phyloP scores from a whole-genome alignment of 2,888 invertebrate genomes.

The Drosophila neutralis region DNA sequence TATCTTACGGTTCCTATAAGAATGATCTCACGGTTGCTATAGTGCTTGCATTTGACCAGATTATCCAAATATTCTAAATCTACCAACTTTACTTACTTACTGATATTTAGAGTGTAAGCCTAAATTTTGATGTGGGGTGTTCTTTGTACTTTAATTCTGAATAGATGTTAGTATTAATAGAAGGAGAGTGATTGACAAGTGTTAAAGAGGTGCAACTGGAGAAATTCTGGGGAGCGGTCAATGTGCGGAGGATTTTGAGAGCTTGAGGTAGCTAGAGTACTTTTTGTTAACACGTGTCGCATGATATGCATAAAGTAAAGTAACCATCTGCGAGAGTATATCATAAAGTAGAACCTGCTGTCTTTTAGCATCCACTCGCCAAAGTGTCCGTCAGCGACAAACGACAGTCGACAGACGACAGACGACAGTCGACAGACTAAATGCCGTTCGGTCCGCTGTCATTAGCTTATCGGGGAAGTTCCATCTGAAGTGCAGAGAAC shows the following conservation, averaged over 20 bases:
- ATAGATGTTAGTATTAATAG: background rate
- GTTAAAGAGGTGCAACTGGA: background rate
- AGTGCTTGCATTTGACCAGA: background rate
- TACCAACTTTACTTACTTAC: background rate
- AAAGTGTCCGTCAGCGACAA: conserved; percentile 42
- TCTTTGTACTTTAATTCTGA: background rate
- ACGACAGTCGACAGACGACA: background rate
- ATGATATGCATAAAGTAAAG: background rate
- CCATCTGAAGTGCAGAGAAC: conserved; percentile 56
- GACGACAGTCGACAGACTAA: conserved; percentile 46
- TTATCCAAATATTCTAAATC: too few species aligned
- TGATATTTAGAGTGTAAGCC: background rate
- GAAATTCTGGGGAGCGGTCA: background rate
- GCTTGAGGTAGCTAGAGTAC: background rate
- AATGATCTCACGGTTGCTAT: background rate
- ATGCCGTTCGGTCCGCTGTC: conserved; percentile 43
- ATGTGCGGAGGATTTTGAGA: background rate
- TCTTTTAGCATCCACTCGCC: conserved; percentile 70
- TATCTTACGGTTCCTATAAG: fast-evolving
- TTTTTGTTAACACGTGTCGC: background rate
- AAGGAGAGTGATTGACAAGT: background rate
- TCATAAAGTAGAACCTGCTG: conserved; percentile 6
- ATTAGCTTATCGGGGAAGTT: conserved; percentile 69
- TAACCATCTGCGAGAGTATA: background rate
- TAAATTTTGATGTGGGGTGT: background rate